phyloP scores from a whole-genome alignment of 2,113 vertebrate genomes.

The Rhadina sibilatrix region DNA sequence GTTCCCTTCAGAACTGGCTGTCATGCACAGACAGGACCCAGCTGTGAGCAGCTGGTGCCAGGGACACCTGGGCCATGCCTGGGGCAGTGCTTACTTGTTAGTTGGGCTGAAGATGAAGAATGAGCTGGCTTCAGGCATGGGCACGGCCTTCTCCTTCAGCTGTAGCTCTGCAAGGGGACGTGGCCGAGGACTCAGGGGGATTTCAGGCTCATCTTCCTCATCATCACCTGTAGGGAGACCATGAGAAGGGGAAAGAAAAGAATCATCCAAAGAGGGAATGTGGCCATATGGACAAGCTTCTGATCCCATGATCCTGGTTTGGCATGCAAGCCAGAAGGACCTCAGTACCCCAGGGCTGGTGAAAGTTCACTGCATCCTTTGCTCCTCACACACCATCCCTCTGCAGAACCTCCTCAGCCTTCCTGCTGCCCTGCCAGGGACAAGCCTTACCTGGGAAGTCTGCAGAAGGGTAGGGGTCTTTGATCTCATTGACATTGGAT shows the following conservation, averaged over 20 bases:
- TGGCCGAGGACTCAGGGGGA: slow-evolving; percentile 90
- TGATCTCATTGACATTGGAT: slow-evolving; percentile 96
- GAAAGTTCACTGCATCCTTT: neutral
- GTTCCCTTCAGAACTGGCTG: neutral
- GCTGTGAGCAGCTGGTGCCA: neutral
- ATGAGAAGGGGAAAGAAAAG: neutral
- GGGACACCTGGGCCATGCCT: no score
- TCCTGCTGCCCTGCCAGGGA: neutral
- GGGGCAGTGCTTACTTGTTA: slow-evolving; percentile 85
- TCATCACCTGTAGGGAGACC: slow-evolving; percentile 83
- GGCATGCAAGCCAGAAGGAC: neutral
- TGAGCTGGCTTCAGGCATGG: slow-evolving; percentile 92
- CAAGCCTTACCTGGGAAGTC: slow-evolving; percentile 90
- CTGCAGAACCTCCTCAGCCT: neutral
- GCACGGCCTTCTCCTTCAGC: slow-evolving; percentile 95
- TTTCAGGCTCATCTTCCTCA: slow-evolving; percentile 94
- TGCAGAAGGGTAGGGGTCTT: slow-evolving; percentile 95
- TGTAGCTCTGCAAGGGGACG: slow-evolving; percentile 94
- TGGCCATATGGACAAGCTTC: neutral
- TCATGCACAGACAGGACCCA: neutral
- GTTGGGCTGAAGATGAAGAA: slow-evolving; percentile 97
- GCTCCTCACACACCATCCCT: neutral
- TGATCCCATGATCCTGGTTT: fast-evolving
- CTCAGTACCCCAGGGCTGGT: neutral
- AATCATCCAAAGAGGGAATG: neutral